Base-by-base conservation (phyloP, 2,797 vertebrate genomes). In the Sebastolobus alascanus region DNA sequence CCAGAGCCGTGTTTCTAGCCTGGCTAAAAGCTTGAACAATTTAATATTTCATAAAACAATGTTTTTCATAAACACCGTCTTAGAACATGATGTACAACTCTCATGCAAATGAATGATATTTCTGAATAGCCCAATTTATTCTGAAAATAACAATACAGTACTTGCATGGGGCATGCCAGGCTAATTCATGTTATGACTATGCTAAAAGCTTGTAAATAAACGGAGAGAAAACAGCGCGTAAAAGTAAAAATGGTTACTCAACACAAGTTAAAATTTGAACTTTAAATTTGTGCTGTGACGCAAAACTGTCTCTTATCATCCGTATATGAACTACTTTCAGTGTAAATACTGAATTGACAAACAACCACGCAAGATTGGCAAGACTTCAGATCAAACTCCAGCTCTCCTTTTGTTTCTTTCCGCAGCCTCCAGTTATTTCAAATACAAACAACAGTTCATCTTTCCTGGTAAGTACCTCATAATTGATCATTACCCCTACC, bases 401-500 rank as follows among this genome's bases (percentile, higher is more conserved):
- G 60, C 52, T 90, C 58, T 84, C 35, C 31, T 84, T 91, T 52
- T 87, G 50, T 90, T 74, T 93, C 75, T 91, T 71, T 94, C 89
- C 35, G 80, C 93, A 99, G 99, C 97, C 38, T 97, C 98, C 91
- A 98, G 99, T 94, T 99, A 99, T 92, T 99, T 98, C 95, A 99
- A 99, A 92, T 99, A 98, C 95, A 99, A 99, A 92, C 99, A 99
- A 82, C 98, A 99, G 94, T 99, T 99, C 96, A 99, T 99, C 94
- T 99, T 99, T 90, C 99, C 99, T 90, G 99, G 99, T 99, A 88
- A 96, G 96, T 88, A 33, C 35, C 35, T 79, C 33, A 58, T 0
- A 50, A 88, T 80, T 85, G 64, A 86, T 86, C 76, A 86, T 92
- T 92, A 93, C 69, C 27, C 63, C 73, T 87, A 80, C 89, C 91